phyloP scores from a whole-genome alignment of 2,797 vertebrate species.

The Mycteria americana region DNA sequence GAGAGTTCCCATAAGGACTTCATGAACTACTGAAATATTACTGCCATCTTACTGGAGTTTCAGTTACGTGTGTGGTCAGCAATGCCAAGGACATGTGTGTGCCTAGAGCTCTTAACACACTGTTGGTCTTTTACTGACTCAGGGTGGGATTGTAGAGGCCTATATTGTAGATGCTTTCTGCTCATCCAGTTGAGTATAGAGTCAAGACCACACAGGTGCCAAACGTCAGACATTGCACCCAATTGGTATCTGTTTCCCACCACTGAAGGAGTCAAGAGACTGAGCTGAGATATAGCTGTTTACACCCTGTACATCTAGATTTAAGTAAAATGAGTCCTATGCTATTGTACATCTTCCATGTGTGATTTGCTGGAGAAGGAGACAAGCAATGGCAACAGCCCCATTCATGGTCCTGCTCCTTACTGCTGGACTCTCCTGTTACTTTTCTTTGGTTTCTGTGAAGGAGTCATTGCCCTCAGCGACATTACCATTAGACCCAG shows the following conservation, averaged over 20 bases:
- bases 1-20: not conserved
- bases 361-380: not conserved
- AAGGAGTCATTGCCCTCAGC: not conserved
- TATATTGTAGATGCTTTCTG: not conserved
- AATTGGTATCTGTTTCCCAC: not conserved
- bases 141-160: not conserved
- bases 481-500: not conserved
- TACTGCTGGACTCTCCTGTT: not conserved
- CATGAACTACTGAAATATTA: not conserved
- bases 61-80: not conserved
- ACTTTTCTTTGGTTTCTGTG: not conserved
- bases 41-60: not conserved
- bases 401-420: not conserved
- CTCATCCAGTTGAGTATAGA: not conserved
- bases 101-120: not conserved
- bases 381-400: not conserved
- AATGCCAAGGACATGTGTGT: accelerated
- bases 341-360: not conserved
- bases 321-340: not conserved
- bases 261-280: not conserved
- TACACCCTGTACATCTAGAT: not conserved
- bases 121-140: not conserved
- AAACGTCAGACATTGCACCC: not conserved
- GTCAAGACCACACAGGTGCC: not conserved
- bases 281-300: not conserved